phyloP scores from a whole-genome alignment of 2,888 invertebrate species.

The Tetragnatha montana region DNA sequence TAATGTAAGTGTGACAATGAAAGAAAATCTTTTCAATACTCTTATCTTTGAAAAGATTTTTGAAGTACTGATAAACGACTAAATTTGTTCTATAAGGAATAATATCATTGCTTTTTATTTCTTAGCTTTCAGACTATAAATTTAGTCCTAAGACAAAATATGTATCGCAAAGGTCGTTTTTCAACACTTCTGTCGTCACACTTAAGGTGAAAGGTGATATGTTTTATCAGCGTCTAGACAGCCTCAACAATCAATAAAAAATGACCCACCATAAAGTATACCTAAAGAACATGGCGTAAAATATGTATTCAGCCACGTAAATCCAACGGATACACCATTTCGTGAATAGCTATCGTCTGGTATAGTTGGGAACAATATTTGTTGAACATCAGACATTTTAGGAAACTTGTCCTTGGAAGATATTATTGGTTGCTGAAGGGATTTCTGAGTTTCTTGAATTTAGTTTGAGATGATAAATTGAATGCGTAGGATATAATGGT shows the following conservation, averaged over 20 bases:
- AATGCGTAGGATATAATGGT: no score
- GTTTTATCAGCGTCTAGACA: slow-evolving; percentile 1
- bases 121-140: neutral
- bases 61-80: no score
- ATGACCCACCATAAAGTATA: neutral
- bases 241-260: neutral
- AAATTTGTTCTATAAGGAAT: no score
- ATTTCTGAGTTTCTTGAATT: neutral
- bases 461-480: neutral
- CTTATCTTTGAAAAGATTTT: no score
- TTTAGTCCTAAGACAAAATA: neutral
- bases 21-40: no score
- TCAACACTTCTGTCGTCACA: neutral
- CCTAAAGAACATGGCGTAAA: neutral
- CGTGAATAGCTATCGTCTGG: neutral
- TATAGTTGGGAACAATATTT: neutral
- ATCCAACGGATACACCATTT: neutral
- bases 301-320: neutral
- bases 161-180: neutral
- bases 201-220: neutral
- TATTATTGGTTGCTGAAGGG: no score
- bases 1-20: no score
- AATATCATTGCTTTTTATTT: no score
- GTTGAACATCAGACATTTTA: neutral
- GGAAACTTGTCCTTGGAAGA: no score